A percentile compares a stretch with the other conserved stretches of the same genome.
Conservation (phyloP, 2,113 vertebrate species). For the Clarias gariepinus region DNA sequence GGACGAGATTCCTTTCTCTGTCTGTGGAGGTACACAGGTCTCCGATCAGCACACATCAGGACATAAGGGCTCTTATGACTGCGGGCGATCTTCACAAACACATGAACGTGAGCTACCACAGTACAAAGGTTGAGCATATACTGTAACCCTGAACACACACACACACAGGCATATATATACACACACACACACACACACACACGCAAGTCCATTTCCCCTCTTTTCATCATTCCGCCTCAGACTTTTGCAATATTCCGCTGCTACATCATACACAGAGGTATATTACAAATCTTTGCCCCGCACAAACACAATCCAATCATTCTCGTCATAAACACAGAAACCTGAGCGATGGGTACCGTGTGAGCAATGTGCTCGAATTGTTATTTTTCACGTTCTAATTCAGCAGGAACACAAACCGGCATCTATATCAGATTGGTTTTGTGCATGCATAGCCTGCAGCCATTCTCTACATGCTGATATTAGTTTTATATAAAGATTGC, state of each 20-base stretch:
- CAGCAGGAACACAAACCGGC: conserved; percentile 70
- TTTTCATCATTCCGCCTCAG: conserved; percentile 39
- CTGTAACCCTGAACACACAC: conserved; percentile 60
- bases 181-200: conserved; percentile 59
- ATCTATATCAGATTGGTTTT: conserved; percentile 77
- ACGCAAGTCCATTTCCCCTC: conserved; percentile 64
- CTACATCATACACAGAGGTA: conserved; percentile 67
- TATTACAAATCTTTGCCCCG: conserved; percentile 73
- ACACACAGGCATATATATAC: conserved; percentile 60
- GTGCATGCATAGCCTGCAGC: conserved; percentile 81
- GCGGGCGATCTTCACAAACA: conserved; percentile 64
- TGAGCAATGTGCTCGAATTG: conserved; percentile 72
- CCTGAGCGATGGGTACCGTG: conserved; percentile 69
- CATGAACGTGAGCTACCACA: conserved; percentile 57
- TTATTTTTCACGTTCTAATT: conserved; percentile 82
- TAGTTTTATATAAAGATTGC: conserved; percentile 90
- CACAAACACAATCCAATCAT: conserved; percentile 75
- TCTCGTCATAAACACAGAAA: conserved; percentile 63
- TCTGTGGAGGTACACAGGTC: conserved; percentile 67
- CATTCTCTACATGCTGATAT: conserved; percentile 73
- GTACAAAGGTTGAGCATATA: conserved; percentile 70
- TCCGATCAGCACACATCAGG: conserved; percentile 64
- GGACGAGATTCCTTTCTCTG: conserved; percentile 74
- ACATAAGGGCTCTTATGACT: conserved; percentile 73
- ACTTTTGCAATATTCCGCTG: conserved; percentile 74